Evolutionary conservation across 2,113 vertebrate species (phyloP), one percentile per base, ranked within the genome.

Genomic region (Serilophus lunatus): DNA sequence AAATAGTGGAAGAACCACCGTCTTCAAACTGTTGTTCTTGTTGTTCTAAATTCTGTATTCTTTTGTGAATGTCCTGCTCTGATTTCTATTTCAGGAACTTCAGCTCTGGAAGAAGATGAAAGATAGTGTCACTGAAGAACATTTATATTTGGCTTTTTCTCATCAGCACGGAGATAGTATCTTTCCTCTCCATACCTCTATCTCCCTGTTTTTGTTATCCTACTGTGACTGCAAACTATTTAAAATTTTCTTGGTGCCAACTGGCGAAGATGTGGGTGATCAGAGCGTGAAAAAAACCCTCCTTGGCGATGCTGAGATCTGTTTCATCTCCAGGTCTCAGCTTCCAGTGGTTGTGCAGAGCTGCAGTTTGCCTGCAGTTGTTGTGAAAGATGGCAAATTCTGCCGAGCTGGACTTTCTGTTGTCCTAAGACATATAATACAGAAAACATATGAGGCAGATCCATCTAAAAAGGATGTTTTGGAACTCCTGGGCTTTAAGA

Each of bases 401-500:
- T 99, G 99, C 97, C 98, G 99, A 91, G 99, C 99, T 10, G 99
- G 99, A 11, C 98, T 99, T 86, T 99, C 99, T 17, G 99, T 99
- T 75, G 98, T 99, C 18, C 96, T 99, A 45, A 98, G 99, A 80
- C 98, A 99, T 57, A 98, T 99, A 75, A 98, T 99, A 93, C 98
- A 98, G 90, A 98, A 97, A 80, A 98, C 98, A 4, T 94, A 97
- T 0, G 96, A 98, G 77, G 96, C 91, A 18, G 98, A 98, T 47
- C 98, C 98, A 16, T 97, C 97, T 12, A 98, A 97, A 79, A 99
- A 97, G 50, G 98, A 99, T 42, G 83, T 99, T 68, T 86, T 98
- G 75, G 98, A 98, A 54, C 98, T 99, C 74, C 93, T 99, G 86
- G 99, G 99, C 29, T 99, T 99, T 97, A 99, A 99, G 98, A 99